Evolutionary conservation across 2,113 vertebrate genomes (phyloP).

Genomic region (Alethe castanea): DNA sequence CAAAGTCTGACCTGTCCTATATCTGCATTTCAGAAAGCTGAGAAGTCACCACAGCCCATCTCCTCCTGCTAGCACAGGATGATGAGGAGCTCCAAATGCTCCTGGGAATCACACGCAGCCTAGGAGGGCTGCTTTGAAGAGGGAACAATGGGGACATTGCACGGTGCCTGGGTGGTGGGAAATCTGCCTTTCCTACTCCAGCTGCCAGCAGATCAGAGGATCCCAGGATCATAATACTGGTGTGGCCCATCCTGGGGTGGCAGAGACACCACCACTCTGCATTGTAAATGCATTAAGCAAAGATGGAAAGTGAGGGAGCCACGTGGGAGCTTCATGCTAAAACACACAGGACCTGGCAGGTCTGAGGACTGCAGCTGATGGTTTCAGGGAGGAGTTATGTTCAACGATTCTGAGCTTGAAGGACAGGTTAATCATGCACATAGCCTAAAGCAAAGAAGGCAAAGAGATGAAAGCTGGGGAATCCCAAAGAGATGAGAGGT

Average conservation of each 20-base stretch:
- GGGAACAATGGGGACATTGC: background rate
- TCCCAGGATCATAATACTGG: background rate
- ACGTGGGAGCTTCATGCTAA: background rate
- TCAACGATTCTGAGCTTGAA: background rate
- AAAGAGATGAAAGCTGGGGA: slow-evolving; percentile 16
- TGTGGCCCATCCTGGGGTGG: background rate
- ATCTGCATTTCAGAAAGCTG: background rate
- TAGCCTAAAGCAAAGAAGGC: slow-evolving; percentile 32
- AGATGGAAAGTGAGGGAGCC: background rate
- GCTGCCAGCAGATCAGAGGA: background rate
- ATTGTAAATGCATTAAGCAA: background rate
- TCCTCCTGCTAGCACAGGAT: background rate
- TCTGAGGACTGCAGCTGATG: background rate
- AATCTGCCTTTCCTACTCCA: background rate
- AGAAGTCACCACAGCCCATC: background rate
- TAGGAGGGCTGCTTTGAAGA: background rate
- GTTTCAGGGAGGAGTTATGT: slow-evolving; percentile 8
- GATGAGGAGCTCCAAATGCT: background rate
- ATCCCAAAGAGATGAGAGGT: background rate
- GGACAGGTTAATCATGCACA: slow-evolving; percentile 14
- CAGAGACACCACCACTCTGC: background rate
- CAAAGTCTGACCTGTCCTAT: background rate
- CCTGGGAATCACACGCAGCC: background rate
- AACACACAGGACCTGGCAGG: background rate
- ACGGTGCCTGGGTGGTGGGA: background rate